Evolutionary conservation across 2,888 invertebrate genomes (phyloP).

Genomic region (Microctonus brassicae): DNA sequence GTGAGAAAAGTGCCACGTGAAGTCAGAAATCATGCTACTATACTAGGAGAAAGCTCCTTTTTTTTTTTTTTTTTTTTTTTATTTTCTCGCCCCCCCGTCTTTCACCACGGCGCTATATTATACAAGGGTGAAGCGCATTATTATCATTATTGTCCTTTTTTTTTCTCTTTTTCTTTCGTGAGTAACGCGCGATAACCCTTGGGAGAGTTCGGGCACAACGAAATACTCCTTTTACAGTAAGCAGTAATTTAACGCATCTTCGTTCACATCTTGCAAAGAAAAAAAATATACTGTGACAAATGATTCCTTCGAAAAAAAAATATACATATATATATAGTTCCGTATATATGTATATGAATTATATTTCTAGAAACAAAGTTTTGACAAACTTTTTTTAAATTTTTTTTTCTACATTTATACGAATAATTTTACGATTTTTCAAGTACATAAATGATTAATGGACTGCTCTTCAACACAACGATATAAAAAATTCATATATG

Average conservation of each 20-base stretch:
- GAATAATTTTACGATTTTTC: constrained; percentile 32
- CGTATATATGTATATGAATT: too few relatives aligned
- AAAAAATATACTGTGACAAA: constrained; percentile 34
- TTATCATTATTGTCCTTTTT: constrained; percentile 26
- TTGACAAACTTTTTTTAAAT: constrained; percentile 4
- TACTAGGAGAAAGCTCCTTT: constrained; percentile 26
- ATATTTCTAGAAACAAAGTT: constrained; percentile 1
- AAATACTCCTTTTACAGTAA: constrained; percentile 22
- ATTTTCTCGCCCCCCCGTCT: neutral
- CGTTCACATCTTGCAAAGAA: constrained; percentile 11
- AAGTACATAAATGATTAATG: constrained; percentile 11
- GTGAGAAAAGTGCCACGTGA: constrained; percentile 58
- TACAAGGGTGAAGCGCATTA: constrained; percentile 12
- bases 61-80: constrained; percentile 14
- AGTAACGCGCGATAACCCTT: neutral
- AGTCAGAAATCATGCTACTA: constrained; percentile 55
- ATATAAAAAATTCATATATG: neutral
- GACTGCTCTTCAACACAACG: neutral
- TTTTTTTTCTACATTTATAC: neutral
- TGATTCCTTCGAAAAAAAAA: constrained; percentile 27
- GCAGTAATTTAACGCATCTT: constrained; percentile 34
- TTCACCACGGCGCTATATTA: constrained; percentile 29
- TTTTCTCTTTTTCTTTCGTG: constrained; percentile 14
- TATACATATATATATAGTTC: constrained; percentile 4
- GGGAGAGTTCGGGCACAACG: constrained; percentile 2